phyloP scores from a whole-genome alignment of 1,140 invertebrate species.

The Subanguina moxae region DNA sequence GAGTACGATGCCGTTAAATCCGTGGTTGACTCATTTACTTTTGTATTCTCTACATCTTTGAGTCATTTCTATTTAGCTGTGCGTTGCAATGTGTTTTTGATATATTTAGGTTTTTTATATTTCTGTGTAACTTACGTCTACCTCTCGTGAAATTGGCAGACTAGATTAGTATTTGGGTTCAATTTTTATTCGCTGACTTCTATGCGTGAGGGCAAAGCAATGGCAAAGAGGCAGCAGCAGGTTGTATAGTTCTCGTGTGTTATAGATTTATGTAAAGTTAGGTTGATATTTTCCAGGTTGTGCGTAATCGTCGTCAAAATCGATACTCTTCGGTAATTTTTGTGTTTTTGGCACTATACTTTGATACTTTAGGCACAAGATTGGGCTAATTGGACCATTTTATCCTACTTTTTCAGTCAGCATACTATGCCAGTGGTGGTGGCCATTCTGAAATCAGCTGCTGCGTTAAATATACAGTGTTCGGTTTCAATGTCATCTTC shows the following conservation, averaged over 20 bases:
- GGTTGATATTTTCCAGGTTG: neutral
- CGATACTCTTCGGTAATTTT: neutral
- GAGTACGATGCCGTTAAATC: too few species aligned
- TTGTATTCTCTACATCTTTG: too few species aligned
- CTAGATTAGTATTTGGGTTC: too few species aligned
- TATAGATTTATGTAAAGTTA: too few species aligned
- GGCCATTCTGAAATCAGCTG: conserved; percentile 37
- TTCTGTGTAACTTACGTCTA: too few species aligned
- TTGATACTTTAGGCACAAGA: neutral
- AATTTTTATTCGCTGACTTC: neutral
- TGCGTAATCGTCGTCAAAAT: conserved; percentile 1
- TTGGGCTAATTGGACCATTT: neutral
- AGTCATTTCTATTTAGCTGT: too few species aligned
- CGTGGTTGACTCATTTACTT: too few species aligned
- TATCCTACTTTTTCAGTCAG: neutral
- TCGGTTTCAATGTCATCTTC: conserved; percentile 84
- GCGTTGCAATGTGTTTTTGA: too few species aligned
- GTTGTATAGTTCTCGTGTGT: neutral
- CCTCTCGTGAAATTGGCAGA: too few species aligned
- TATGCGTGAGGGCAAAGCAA: conserved; percentile 3
- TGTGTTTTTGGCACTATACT: neutral
- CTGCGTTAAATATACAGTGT: conserved; percentile 42
- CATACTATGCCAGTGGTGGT: conserved; percentile 3
- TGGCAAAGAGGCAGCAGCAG: neutral
- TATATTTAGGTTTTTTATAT: too few species aligned